phyloP scores from a whole-genome alignment of 2,797 vertebrate species.

The Eidolon dupreanum region DNA sequence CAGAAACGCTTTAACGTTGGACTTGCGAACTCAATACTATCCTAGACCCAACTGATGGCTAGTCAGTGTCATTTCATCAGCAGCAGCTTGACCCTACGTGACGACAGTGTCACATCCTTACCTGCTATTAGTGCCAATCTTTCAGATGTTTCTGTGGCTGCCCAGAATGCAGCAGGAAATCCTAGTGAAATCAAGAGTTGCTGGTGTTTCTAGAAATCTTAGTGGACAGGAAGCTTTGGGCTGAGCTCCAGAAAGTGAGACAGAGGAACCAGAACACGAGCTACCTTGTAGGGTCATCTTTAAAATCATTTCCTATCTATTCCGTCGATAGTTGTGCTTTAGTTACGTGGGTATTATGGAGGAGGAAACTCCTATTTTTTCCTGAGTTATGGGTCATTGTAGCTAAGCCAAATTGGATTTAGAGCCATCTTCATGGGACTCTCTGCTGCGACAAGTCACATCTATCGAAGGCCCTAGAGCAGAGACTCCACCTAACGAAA shows the following conservation, averaged over 20 bases:
- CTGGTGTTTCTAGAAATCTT: background rate
- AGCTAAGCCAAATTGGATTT: background rate
- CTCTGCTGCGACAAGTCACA: background rate
- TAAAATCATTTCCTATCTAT: background rate
- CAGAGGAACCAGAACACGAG: background rate
- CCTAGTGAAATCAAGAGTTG: background rate
- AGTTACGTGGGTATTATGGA: background rate
- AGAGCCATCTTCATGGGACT: background rate
- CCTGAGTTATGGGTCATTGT: background rate
- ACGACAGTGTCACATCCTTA: background rate
- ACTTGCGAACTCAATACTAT: background rate
- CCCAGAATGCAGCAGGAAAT: background rate
- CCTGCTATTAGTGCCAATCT: background rate
- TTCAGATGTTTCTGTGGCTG: too few relatives aligned
- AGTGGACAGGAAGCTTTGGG: background rate
- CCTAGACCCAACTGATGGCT: background rate
- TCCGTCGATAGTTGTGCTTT: background rate
- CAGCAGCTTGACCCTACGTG: background rate
- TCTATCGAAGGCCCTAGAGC: background rate
- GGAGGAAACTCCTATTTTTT: background rate
- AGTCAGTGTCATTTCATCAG: background rate
- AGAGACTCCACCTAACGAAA: background rate
- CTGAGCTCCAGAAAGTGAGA: background rate
- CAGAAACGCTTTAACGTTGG: background rate
- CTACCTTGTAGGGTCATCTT: background rate